Evolutionary conservation across 1,140 invertebrate species (phyloP).

Genomic region (Drosophila baimaii): DNA sequence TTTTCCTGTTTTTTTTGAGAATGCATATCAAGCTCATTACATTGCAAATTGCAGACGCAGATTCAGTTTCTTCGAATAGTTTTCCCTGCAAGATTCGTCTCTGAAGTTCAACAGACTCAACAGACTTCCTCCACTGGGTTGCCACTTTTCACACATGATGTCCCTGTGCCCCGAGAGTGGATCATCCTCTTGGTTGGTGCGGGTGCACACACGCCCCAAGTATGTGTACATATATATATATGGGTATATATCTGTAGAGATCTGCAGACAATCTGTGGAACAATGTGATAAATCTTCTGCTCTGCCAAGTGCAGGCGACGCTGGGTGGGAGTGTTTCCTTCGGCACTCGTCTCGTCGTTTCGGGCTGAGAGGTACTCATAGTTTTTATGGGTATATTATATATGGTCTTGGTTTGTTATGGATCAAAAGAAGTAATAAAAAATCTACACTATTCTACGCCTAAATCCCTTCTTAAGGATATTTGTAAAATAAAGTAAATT

Average conservation of each 20-base stretch:
- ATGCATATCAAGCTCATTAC: slow-evolving; percentile 80
- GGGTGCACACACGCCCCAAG: slow-evolving; percentile 63
- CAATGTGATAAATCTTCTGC: slow-evolving; percentile 82
- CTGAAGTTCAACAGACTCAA: slow-evolving; percentile 74
- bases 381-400: slow-evolving; percentile 5
- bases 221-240: slow-evolving; percentile 21
- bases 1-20: slow-evolving; percentile 66
- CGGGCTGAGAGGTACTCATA: slow-evolving; percentile 18
- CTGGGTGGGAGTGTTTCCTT: slow-evolving; percentile 76
- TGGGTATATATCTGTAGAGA: slow-evolving; percentile 67
- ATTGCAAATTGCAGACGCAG: slow-evolving; percentile 71
- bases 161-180: slow-evolving; percentile 33
- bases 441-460: background rate
- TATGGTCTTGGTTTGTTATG: background rate
- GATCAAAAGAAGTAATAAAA: no score
- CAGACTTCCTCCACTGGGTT: slow-evolving; percentile 12
- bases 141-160: slow-evolving; percentile 54
- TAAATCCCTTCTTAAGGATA: background rate
- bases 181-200: slow-evolving; percentile 62
- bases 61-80: slow-evolving; percentile 56
- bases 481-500: background rate
- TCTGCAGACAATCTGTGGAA: slow-evolving; percentile 83
- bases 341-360: slow-evolving; percentile 33
- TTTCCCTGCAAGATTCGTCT: slow-evolving; percentile 45
- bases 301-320: slow-evolving; percentile 62